Base-by-base conservation (phyloP, 2,113 vertebrate species). In the Heterochromis multidens region DNA sequence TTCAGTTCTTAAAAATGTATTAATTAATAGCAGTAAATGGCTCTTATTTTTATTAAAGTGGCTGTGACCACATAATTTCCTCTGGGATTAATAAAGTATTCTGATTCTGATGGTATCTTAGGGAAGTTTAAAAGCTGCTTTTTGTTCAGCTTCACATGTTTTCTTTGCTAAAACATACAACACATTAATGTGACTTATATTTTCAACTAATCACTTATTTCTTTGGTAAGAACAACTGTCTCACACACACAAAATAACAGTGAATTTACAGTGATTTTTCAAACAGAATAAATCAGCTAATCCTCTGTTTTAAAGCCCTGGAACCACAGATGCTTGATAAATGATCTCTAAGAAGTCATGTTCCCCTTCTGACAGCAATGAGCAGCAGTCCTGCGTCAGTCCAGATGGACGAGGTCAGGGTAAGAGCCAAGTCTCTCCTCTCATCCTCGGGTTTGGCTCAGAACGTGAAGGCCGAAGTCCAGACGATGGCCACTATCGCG, bases 391-490 rank as follows among this genome's bases (percentile, higher is more conserved):
- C 84, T n/a, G 49, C 58, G 0, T 59, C 80, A 0, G 80, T 17
- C 2, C 81, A 89, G 86, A 92, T 96, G 89, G 91, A 95, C 3
- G 95, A 96, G 57, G 77, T 91, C 13, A 82, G 89, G 88, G 81
- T 37, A 56, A 91, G 90, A 77, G 89, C 93, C 11, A 83, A 74
- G 81, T 87, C 91, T 16, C 81, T 85, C n/a, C 94, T 96, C 35
- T 35, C 88, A 1, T 62, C 85, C 14, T 87, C 92, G 0, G 95
- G 94, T 5, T 87, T 56, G 0, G 91, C 87, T n/a, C 92, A 92
- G 90, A 90, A 94, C 0, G 93, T 94, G 63, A 94, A 80, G 83
- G 31, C 79, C 0, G 90, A 93, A 0, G 88, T 95, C 54, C 93
- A 93, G 90, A 46, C 77, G 1, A 92, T 96, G 92, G 95, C 95